These are phyloP conservation scores for Chelon auratus DNA, from an alignment of 2,797 vertebrate genomes.

Conservation along the genomic window DNA sequence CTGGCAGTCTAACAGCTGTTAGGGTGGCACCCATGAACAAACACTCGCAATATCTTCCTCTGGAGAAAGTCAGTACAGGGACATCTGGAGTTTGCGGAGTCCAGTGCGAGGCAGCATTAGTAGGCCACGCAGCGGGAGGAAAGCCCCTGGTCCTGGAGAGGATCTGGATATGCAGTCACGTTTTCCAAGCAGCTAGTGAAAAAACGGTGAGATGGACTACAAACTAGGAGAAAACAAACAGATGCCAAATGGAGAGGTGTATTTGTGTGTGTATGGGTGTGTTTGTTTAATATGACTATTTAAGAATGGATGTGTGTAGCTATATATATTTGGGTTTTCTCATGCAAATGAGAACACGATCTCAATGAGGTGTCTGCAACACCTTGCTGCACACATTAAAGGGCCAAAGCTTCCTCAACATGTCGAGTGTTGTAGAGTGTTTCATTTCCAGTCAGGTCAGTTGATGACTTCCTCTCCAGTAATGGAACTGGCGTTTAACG, in stretches of 20 bases:
- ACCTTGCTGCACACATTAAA: too few species aligned
- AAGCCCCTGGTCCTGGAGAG: conserved; percentile 49
- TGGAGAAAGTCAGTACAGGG: conserved; percentile 35
- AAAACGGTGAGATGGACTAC: conserved; percentile 26
- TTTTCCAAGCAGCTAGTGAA: conserved; percentile 74
- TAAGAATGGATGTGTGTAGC: too few species aligned
- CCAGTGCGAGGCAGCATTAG: conserved; percentile 44
- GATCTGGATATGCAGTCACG: conserved; percentile 64
- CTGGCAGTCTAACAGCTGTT: conserved; percentile 62
- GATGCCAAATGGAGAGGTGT: conserved; percentile 51
- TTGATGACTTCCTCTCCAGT: too few species aligned
- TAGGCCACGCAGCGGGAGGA: conserved; percentile 61
- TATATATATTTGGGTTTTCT: conserved; percentile 5
- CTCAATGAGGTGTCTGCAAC: too few species aligned
- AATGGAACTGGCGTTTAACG: too few species aligned
- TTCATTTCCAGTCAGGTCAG: too few species aligned
- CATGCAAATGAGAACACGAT: conserved; percentile 37
- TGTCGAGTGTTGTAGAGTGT: too few species aligned
- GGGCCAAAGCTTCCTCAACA: too few species aligned
- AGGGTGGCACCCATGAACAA: conserved; percentile 28
- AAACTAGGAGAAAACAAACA: conserved; percentile 56
- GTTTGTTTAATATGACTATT: too few species aligned
- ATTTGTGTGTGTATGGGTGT: conserved; percentile 15
- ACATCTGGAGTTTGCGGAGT: conserved; percentile 65
- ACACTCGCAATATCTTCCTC: conserved; percentile 18